These are phyloP conservation scores for Cosmopolites sordidus DNA, from an alignment of 2,888 invertebrate species.

Conservation along the genomic window DNA sequence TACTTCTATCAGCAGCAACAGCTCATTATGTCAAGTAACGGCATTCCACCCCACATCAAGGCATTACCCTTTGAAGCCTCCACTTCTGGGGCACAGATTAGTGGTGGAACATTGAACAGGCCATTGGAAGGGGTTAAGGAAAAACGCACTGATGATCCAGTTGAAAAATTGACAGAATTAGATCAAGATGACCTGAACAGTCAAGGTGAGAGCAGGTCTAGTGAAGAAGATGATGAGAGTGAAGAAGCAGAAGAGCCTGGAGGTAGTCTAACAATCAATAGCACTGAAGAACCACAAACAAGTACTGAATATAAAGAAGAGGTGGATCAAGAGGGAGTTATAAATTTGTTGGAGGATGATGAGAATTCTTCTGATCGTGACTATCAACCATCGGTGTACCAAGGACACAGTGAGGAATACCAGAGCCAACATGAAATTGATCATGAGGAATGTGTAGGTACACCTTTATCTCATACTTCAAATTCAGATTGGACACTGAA, in stretches of 20 bases:
- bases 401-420: slow-evolving; percentile 12
- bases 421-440: slow-evolving; percentile 22
- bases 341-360: slow-evolving; percentile 4
- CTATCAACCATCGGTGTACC: neutral
- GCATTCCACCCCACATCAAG: slow-evolving; percentile 43
- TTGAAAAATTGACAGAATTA: neutral
- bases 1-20: slow-evolving; percentile 56
- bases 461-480: slow-evolving; percentile 27
- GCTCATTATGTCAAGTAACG: slow-evolving; percentile 51
- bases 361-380: slow-evolving; percentile 13
- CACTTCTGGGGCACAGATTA: neutral
- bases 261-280: slow-evolving; percentile 8
- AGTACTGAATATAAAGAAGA: slow-evolving; percentile 13
- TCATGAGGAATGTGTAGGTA: slow-evolving; percentile 28
- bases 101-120: too few relatives aligned
- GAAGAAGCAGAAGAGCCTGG: slow-evolving; percentile 5
- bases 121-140: neutral
- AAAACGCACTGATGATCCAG: neutral
- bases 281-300: slow-evolving; percentile 7
- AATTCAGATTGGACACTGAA: slow-evolving; percentile 30
- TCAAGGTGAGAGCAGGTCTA: neutral
- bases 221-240: slow-evolving; percentile 3
- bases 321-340: slow-evolving; percentile 5
- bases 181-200: slow-evolving; percentile 15
- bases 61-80: slow-evolving; percentile 37